Evolutionary conservation across 2,113 vertebrate species (phyloP), one percentile per base, ranked within the genome.

Genomic region (Pygathrix nemaeus): DNA sequence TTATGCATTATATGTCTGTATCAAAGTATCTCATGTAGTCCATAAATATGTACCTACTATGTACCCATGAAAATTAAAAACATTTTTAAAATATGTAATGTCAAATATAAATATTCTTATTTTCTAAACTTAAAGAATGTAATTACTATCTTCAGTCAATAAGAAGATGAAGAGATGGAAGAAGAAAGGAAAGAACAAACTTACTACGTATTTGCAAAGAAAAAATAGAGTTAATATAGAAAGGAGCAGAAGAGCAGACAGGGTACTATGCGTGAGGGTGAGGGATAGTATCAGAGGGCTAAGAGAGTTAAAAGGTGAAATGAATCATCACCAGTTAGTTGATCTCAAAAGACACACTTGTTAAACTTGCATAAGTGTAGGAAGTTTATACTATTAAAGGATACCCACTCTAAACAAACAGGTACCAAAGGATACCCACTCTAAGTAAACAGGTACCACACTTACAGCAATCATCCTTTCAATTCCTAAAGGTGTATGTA

Each of bases 51-150:
- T 5, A 64, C 61, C 27, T 64, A 64, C 13, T 64, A 64, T 64
- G 12, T 30, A 30, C 27, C 61, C 61, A 64, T 13, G 30, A 64
- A 64, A 64, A 64, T 64, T 64, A 32, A 32, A 64, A 64, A 64
- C 61, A 64, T 64, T 64, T 59, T 64, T 14, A 14, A 64, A 64
- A 64, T 30, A 64, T 55, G 80, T 79, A 75, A 94, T 84, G n/a
- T 40, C 81, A 94, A 94, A 66, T 17, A 86, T 38, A 97, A 93
- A 91, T 81, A 81, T 59, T 78, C 50, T 94, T 86, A 97, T 72
- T 96, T 88, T 96, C 6, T 55, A 80, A 80, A 55, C 20, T 80
- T 80, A 80, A 73, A 76, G 23, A 90, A 96, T 52, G 86, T 70
- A 64, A 78, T 72, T 87, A 79, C 85, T 80, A 82, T 86, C 95